Conservation (phyloP, 1,140 invertebrate genomes). For the Cydia amplana region DNA sequence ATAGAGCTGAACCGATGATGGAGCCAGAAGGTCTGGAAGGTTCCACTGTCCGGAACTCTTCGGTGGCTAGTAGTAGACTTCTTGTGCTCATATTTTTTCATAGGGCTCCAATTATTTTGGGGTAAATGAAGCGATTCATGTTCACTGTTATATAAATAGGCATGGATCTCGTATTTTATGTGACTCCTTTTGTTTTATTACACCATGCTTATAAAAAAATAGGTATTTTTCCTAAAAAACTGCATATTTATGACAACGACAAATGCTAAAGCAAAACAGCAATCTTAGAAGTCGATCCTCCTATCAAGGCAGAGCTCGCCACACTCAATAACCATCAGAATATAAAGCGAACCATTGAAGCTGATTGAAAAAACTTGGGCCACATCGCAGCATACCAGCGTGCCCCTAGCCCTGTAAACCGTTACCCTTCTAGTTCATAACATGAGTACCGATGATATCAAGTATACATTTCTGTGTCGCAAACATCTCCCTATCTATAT, state of each 20-base stretch:
- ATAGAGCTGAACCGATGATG: no score
- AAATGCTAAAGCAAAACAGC: conserved; percentile 17
- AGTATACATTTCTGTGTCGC: neutral
- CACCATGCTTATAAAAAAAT: no score
- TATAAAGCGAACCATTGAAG: conserved; percentile 50
- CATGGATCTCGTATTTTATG: neutral
- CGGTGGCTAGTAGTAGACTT: no score
- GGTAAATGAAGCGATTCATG: no score
- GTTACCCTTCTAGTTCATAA: neutral
- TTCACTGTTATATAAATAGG: no score
- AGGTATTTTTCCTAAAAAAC: no score
- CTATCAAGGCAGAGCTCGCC: conserved; percentile 39
- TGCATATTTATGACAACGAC: neutral
- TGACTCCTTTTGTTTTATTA: neutral
- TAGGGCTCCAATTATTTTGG: no score
- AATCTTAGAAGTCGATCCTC: conserved; percentile 19
- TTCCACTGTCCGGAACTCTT: no score
- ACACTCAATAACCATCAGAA: conserved; percentile 53
- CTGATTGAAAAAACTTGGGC: conserved; percentile 49
- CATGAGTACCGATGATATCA: neutral
- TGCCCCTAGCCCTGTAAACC: conserved; percentile 9
- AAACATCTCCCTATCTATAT: neutral
- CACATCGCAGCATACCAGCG: conserved; percentile 9
- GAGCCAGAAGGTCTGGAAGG: no score
- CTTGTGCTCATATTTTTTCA: no score